Base-by-base conservation (phyloP, 2,888 invertebrate genomes). In the Bhutanitis thaidina region DNA sequence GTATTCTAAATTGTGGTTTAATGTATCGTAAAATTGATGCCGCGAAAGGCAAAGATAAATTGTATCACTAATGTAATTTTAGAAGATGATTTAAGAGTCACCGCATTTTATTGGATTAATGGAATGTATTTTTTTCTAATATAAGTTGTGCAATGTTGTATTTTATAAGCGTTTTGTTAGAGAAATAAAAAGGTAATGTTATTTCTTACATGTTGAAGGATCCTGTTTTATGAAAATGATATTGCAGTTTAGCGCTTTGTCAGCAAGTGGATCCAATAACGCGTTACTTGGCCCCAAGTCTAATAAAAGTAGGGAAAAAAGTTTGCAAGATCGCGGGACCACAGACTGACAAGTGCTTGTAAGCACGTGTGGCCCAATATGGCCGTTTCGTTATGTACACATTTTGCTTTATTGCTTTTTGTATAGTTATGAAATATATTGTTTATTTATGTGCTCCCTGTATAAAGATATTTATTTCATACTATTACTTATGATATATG, bases 1-100 rank as follows among this genome's bases (percentile, higher is more conserved):
- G 43, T 54, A 54, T 50, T 49, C 53, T 36, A 34, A 52, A 64
- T 66, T 67, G 61, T 60, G 35, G 54, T 59, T 62, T 51, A 69
- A 70, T 64, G 55, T 55, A 53, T 59, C 55, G 61, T 58, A 69
- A 67, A 67, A 68, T 67, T 67, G 61, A 40, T 48, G 41, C 40
- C 32, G 25, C 27, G 27, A 43, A 15, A 27, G 43, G 12, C 20
- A 13, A 15, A 43, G 38, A 34, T 39, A 35, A n/a, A 48, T 16
- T 29, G 12, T 13, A 36, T 30, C 2, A 20, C 20, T 20, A 13
- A 37, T 41, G 16, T 30, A 16, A 35, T 14, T 34, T 25, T 32
- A 49, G 13, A 13, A 20, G 10, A 43, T 49, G 30, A 25, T 25
- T 37, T 32, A 16, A 30, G 32, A 15, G 20, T 3, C 12, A 16